Evolutionary conservation across 2,888 invertebrate genomes (phyloP), one percentile per base, ranked within the genome.

Genomic region (Hymenopus coronatus): DNA sequence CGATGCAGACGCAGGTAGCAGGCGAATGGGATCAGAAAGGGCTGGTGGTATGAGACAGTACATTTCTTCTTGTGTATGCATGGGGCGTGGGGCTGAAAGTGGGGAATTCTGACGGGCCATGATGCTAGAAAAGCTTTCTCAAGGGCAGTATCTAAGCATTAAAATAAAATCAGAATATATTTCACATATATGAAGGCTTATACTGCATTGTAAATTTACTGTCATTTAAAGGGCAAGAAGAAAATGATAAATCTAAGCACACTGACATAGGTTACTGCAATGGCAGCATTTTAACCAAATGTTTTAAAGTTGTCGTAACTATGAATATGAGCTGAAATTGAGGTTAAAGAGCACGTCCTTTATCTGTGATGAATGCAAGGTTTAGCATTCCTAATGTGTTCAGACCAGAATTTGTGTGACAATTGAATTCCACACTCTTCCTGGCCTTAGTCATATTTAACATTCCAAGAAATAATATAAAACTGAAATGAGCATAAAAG

Each of bases 41-140:
- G 87, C 82, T 33, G 87, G 87, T 33, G 87, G 87, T 28, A 87
- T 87, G 87, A 30, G 87, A 82, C 87, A 87, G 82, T 87, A 87
- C n/a, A 87, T 87, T 82, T 87, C 87, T 4, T 87, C 87, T 28
- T 87, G 87, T 87, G 87, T 87, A 33, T 87, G 87, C 40, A 87
- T 87, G 87, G 87, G 87, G 6, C 87, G 87, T 33, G 87, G 87
- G 27, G 87, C 87, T n/a, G 87, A 87, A 40, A 87, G 87, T n/a
- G 87, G 87, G 27, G 87, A 87, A 33, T 87, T 87, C 82, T 87
- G 82, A 87, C 33, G 33, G 54, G 54, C 54, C 54, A 70, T 70
- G 54, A 70, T 70, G 20, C 0, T 70, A 70, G 54, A 25, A 15
- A 15, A 70, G 4, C 25, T 25, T 70, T 20, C 25, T 25, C 20